Evolutionary conservation across 2,113 vertebrate genomes (phyloP).

Genomic region (Neolamprologus fasciatus): DNA sequence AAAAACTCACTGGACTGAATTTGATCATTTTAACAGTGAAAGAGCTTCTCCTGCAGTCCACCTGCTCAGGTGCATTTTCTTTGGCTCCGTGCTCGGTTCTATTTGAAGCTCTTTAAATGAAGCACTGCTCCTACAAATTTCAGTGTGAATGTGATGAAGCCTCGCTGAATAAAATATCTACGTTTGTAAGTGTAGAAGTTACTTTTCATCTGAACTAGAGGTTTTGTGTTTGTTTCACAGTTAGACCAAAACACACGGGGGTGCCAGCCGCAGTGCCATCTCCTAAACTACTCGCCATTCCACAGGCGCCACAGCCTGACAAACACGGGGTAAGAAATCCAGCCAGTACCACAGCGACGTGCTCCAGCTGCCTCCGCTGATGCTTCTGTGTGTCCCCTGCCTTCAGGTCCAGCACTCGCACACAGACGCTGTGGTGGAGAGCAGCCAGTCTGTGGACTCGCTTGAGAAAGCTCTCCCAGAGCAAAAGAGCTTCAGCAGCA

Average conservation of each 20-base stretch:
- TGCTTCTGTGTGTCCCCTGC: background rate
- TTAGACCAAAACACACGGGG: conserved; percentile 84
- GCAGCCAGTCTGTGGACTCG: background rate
- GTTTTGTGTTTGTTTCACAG: conserved; percentile 55
- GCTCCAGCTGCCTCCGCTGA: background rate
- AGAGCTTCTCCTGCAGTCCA: background rate
- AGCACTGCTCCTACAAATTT: background rate
- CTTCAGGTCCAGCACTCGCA: conserved; percentile 70
- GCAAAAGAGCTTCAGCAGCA: conserved; percentile 87
- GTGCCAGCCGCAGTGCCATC: conserved; percentile 79
- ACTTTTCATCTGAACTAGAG: background rate
- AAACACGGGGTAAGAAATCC: conserved; percentile 77
- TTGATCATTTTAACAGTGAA: background rate
- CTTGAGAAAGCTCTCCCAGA: conserved; percentile 75
- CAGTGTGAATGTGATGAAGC: background rate
- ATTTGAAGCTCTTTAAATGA: background rate
- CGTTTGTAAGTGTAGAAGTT: background rate
- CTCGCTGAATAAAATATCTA: background rate
- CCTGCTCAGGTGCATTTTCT: background rate
- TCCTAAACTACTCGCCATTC: conserved; percentile 87
- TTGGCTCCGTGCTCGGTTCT: background rate
- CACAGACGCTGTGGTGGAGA: conserved; percentile 21
- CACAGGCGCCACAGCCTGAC: conserved; percentile 78
- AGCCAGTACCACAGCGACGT: fast-evolving
- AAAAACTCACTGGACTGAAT: background rate